Evolutionary conservation across 2,888 invertebrate species (phyloP).

Genomic region (Chorisops tibialis): DNA sequence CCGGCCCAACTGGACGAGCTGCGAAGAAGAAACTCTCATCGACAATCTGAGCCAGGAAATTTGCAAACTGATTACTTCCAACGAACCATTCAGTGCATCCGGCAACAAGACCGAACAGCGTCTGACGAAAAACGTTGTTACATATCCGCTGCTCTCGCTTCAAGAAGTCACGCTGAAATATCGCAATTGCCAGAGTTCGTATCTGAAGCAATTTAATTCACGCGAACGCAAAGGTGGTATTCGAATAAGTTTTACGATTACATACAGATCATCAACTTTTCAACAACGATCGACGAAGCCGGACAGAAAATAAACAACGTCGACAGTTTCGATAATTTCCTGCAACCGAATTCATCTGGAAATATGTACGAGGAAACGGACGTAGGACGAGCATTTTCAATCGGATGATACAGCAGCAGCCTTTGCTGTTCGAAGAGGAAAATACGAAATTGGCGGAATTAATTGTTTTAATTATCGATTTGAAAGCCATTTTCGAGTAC

Average conservation of each 20-base stretch:
- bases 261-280: conserved; percentile 62
- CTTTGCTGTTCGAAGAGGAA: conserved; percentile 80
- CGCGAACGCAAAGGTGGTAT: conserved; percentile 87
- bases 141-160: conserved; percentile 78
- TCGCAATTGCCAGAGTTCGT: conserved; percentile 79
- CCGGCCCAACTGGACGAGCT: conserved; percentile 82
- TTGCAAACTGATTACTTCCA: conserved; percentile 75
- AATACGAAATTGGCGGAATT: conserved; percentile 70
- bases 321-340: conserved; percentile 50
- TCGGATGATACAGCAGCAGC: conserved; percentile 66
- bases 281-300: conserved; percentile 53
- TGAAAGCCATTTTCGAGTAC: conserved; percentile 92
- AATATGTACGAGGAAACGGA: conserved; percentile 53
- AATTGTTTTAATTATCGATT: conserved; percentile 90
- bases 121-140: conserved; percentile 78
- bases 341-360: conserved; percentile 42
- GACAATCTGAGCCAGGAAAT: conserved; percentile 82
- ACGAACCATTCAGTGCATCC: conserved; percentile 65
- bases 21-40: conserved; percentile 80
- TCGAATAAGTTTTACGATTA: conserved; percentile 86
- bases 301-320: conserved; percentile 43
- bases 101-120: conserved; percentile 68
- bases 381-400: conserved; percentile 54
- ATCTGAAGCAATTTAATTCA: conserved; percentile 81
- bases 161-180: conserved; percentile 85